phyloP scores from a whole-genome alignment of 2,113 vertebrate species.

The Taxidea taxus region DNA sequence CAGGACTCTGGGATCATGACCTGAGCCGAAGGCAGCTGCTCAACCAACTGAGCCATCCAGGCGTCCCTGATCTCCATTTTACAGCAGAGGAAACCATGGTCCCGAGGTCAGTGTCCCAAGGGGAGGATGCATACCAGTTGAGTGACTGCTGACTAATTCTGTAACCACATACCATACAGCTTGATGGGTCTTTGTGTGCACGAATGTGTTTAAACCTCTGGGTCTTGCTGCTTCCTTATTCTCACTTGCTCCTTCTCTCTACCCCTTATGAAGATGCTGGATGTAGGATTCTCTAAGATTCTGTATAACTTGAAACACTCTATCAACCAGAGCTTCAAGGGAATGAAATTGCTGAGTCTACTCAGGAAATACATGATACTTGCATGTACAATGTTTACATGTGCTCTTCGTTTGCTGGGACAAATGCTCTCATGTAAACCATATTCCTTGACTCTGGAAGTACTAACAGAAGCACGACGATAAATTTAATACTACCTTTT shows the following conservation, averaged over 20 bases:
- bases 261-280: neutral
- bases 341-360: neutral
- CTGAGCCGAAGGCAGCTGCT: no score
- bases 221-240: neutral
- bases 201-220: neutral
- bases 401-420: neutral
- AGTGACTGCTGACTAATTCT: neutral
- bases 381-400: neutral
- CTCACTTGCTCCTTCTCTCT: neutral
- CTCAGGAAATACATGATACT: fast-evolving
- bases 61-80: neutral
- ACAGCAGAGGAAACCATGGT: neutral
- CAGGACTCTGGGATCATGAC: no score
- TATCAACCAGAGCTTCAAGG: neutral
- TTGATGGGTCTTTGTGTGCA: neutral
- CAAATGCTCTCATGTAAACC: neutral
- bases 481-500: neutral
- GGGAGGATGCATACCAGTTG: neutral
- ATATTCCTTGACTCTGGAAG: neutral
- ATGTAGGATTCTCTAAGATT: neutral
- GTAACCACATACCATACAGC: no score
- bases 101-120: neutral
- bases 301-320: neutral
- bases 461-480: neutral
- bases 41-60: no score